A percentile compares a stretch with the other conserved stretches of the same genome.
Conservation (phyloP, 2,113 vertebrate species). For the Smithornis capensis region DNA sequence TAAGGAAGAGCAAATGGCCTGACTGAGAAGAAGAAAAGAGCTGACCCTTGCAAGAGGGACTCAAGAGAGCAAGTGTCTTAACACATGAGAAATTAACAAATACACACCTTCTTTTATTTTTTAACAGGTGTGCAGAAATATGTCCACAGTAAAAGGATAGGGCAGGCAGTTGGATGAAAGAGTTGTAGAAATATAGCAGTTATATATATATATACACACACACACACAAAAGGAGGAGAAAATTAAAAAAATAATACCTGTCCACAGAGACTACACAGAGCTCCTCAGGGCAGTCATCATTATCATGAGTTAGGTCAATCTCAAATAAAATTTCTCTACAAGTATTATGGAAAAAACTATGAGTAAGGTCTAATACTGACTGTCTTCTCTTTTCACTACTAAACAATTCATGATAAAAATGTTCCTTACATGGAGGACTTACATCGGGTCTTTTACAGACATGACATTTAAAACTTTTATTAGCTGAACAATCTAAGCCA, state of each 20-base stretch:
- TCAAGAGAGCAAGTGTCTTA: neutral
- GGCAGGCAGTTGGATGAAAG: neutral
- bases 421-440: neutral
- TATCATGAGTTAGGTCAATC: neutral
- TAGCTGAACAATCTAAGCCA: constrained; percentile 19
- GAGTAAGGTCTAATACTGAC: neutral
- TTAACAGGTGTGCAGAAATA: neutral
- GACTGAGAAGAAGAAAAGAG: too few relatives aligned
- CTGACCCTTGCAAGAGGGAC: neutral
- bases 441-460: neutral
- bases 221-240: neutral
- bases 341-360: neutral
- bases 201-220: neutral
- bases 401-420: neutral
- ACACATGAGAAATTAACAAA: neutral
- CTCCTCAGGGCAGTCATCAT: neutral
- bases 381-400: neutral
- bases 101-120: neutral
- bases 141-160: neutral
- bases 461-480: constrained; percentile 38
- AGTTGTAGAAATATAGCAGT: neutral
- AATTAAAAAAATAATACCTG: neutral
- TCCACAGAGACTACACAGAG: neutral
- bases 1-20: neutral
- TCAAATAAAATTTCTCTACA: neutral